Percentiles rank a stretch among this genome's conserved stretches.
These are phyloP conservation scores for Elephantulus edwardii DNA, from an alignment of 2,113 vertebrate genomes.

Conservation along the genomic window DNA sequence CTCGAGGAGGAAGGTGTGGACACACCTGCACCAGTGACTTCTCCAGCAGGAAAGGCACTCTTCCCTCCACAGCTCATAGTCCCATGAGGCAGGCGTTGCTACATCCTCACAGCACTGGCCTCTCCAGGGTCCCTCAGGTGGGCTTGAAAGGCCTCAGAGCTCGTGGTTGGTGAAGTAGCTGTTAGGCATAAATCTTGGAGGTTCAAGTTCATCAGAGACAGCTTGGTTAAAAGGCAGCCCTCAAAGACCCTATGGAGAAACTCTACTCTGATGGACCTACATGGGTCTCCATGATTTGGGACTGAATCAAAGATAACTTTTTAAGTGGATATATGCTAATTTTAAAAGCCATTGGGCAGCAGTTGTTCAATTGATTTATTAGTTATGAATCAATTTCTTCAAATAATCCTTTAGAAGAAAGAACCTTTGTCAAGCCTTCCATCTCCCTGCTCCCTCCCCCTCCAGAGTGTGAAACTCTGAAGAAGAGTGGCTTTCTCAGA, in stretches of 20 bases:
- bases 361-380: neutral
- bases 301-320: neutral
- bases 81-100: accelerated
- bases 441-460: neutral
- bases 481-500: neutral
- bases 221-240: neutral
- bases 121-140: no score
- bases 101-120: accelerated
- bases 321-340: neutral
- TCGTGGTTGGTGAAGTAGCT: neutral
- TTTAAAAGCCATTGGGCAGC: neutral
- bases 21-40: neutral
- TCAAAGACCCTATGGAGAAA: neutral
- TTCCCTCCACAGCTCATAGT: neutral
- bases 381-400: neutral
- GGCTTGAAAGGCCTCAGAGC: no score
- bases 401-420: neutral
- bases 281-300: neutral
- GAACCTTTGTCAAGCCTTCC: neutral
- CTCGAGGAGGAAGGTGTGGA: neutral
- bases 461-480: no score
- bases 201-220: neutral
- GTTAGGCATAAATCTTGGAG: neutral
- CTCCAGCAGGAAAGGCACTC: neutral
- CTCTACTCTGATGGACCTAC: neutral